Evolutionary conservation across 92 coral and sea anemone genomes (phyloP), one percentile per base, ranked within the genome.

Genomic region (Porites cylindrica): DNA sequence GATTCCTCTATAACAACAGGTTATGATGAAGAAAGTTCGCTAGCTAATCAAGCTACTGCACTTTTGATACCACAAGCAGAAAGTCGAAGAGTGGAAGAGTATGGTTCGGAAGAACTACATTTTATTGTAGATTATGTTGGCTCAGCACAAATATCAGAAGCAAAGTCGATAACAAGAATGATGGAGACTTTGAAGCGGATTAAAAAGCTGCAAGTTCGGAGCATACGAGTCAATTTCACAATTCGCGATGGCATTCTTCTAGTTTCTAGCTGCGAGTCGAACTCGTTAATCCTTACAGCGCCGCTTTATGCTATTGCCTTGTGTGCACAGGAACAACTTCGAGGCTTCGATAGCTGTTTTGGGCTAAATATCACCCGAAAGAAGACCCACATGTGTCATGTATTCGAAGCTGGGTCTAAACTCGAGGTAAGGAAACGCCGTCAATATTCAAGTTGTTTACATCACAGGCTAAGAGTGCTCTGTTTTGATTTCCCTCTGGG

Each of bases 121-220:
- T 97, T 97, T 79, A 97, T 97, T 19, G 98, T 97, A 68, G 99
- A 97, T 81, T 97, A 93, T 90, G 88, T 97, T 4, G 99, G 99
- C 32, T 95, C 96, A 14, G 92, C 96, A 10, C 92, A 90, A 52
- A 96, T 97, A 10, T 97, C 99, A 16, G 99, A 97, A 71, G 98
- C 98, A 1, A 96, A 97, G 76, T 97, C 99, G 5, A 92, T 89
- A 21, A 95, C 98, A 69, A 86, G 96, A 78, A 94, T 97, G 71
- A 82, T 96, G 68, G 99, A 97, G 88, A 97, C 98, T 38, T 77
- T 97, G 60, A 97, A 97, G 72, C 81, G 99, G 71, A 96, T 97
- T 8, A 95, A 97, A 78, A 97, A 97, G 71, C 96, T 93, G 69
- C 96, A 96, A 77, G 70, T 91, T 24, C 91, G 92, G 76, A 92